Percentiles rank a stretch among this genome's conserved stretches.
These are phyloP conservation scores for Lasaia peninsularis DNA, from an alignment of 1,140 invertebrate species.

Conservation along the genomic window DNA sequence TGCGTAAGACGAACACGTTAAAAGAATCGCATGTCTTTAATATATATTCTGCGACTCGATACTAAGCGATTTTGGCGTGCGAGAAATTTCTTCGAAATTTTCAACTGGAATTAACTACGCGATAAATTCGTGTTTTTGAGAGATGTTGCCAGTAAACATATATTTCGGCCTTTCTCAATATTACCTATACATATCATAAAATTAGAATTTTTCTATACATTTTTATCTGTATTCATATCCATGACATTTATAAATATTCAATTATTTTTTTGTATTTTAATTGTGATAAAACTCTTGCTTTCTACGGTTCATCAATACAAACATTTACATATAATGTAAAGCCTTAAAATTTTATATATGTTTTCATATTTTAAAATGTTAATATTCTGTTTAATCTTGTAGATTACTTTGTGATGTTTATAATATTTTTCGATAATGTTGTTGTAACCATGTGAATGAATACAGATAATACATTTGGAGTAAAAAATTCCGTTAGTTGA, in stretches of 20 bases:
- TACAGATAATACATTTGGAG: conserved; percentile 29
- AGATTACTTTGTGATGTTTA: background rate
- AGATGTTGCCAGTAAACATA: conserved; percentile 74
- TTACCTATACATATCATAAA: conserved; percentile 53
- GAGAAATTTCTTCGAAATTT: conserved; percentile 29
- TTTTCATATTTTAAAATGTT: no score
- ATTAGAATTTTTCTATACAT: conserved; percentile 26
- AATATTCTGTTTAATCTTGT: conserved; percentile 2
- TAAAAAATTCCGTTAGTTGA: conserved; percentile 19
- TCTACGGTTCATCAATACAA: no score
- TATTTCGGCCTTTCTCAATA: conserved; percentile 71
- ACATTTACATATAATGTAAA: no score
- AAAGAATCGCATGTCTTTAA: conserved; percentile 7
- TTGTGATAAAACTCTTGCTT: no score
- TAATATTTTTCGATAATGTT: no score
- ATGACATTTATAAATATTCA: conserved; percentile 11
- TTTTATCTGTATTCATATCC: conserved; percentile 31
- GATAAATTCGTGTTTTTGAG: conserved; percentile 65
- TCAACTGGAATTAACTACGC: conserved; percentile 50
- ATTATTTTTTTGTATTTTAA: no score
- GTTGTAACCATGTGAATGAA: conserved; percentile 22
- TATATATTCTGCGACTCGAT: conserved; percentile 26
- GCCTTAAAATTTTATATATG: no score
- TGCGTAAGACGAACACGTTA: background rate
- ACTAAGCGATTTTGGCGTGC: conserved; percentile 27